Evolutionary conservation across 2,113 vertebrate genomes (phyloP).

Genomic region (Thamnaconus septentrionalis): DNA sequence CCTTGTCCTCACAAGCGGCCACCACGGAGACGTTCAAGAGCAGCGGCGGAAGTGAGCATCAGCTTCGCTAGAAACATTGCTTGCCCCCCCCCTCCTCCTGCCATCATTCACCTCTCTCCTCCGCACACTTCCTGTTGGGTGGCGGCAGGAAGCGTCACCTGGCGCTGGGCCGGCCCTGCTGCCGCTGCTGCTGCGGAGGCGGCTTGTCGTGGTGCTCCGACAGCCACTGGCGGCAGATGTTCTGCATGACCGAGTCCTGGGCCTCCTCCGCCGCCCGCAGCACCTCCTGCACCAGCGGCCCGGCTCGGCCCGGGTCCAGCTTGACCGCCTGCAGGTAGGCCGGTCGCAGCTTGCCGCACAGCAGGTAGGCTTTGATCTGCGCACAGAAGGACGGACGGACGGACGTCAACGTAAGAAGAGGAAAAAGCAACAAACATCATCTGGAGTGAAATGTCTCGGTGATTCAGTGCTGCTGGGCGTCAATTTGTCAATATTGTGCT

Average conservation of each 20-base stretch:
- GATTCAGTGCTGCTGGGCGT: no score
- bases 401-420: background rate
- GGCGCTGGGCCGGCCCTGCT: slow-evolving; percentile 52
- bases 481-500: no score
- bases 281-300: slow-evolving; percentile 86
- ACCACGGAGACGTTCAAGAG: no score
- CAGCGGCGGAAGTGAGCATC: no score
- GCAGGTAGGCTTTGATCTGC: slow-evolving; percentile 90
- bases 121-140: background rate
- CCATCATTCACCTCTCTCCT: background rate
- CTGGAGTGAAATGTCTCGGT: no score
- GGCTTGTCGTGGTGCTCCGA: slow-evolving; percentile 78
- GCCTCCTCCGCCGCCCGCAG: slow-evolving; percentile 80
- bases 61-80: no score
- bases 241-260: slow-evolving; percentile 84
- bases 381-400: background rate
- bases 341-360: slow-evolving; percentile 88
- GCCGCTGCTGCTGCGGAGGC: slow-evolving; percentile 35
- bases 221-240: slow-evolving; percentile 95
- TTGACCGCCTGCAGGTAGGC: slow-evolving; percentile 93
- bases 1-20: no score
- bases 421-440: no score
- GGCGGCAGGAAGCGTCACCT: slow-evolving; percentile 46
- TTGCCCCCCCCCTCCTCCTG: background rate
- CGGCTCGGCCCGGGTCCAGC: slow-evolving; percentile 80